A percentile compares a stretch with the other conserved stretches of the same genome.
These are phyloP conservation scores for Brachypodius melanocephalos DNA, from an alignment of 2,113 vertebrate genomes.

Conservation along the genomic window DNA sequence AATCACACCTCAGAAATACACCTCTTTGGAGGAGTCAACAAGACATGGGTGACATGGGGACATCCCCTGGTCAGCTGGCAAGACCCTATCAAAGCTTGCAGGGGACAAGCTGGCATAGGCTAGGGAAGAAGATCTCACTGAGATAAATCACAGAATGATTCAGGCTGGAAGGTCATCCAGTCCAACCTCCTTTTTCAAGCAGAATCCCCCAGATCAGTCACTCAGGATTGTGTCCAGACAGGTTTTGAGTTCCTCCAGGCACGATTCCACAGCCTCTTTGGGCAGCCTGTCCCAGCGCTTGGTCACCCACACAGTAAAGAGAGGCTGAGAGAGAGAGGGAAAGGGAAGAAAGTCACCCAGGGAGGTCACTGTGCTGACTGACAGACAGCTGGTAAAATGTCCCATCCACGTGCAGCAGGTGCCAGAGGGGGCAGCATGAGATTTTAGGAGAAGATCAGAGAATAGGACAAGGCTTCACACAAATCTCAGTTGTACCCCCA, in stretches of 20 bases:
- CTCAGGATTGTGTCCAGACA: not conserved
- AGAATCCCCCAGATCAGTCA: not conserved
- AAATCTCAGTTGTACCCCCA: not conserved
- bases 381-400: not conserved
- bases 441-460: not conserved
- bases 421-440: not conserved
- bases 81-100: not conserved
- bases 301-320: not conserved
- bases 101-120: not conserved
- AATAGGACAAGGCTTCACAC: not conserved
- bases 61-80: not conserved
- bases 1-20: not conserved
- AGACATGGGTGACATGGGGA: not conserved
- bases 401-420: not conserved
- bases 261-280: not conserved
- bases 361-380: not conserved
- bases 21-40: not conserved
- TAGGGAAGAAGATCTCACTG: not conserved
- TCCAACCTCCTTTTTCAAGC: not conserved
- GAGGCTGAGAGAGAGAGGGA: not conserved
- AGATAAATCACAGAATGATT: not conserved
- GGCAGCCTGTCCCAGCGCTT: not conserved
- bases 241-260: not conserved
- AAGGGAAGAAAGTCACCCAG: not conserved
- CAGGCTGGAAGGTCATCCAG: not conserved